Base-by-base conservation (phyloP, 2,888 invertebrate genomes). In the Phanerotoma sp. region DNA sequence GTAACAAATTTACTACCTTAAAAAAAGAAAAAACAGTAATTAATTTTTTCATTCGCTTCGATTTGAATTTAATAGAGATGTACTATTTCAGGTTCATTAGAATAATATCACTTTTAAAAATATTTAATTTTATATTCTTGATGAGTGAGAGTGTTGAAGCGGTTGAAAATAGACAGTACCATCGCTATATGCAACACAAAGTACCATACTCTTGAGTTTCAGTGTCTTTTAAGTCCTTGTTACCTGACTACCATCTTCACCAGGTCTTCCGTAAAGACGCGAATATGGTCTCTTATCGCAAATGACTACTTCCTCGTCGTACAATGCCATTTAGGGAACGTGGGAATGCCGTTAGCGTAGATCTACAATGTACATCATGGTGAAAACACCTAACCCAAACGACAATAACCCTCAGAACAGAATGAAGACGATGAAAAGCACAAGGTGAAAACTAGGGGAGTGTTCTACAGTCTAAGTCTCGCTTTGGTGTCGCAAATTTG, bases 281-380 rank as follows among this genome's bases (percentile, higher is more conserved):
- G 61, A 57, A 61, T 64, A 66, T 66, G 64, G 67, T 64, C 67
- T 67, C 73, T 74, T 74, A 74, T 74, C 74, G 72, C 74, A 74
- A 74, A 74, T 74, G 73, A 73, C 74, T 72, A 69, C 66, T 74
- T 73, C 70, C 74, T 68, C 60, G 64, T 65, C 69, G 71, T 63
- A 69, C 71, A 71, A 66, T 71, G 70, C 71, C 71, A 70, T 74
- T 74, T 72, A 68, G 67, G 65, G 65, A 65, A 45, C 30, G 25
- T 6, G 40, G 32, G 22, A 20, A 42, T 48, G 41, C 20, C 40
- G 30, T 40, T 49, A 38, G 40, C 38, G 20, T 16, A 30, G 38
- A 48, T 48, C 35, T 47, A 10, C 37, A 37, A 25, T 42, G 37
- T 48, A 54, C 32, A 62, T 62, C 62, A 56, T 57, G 56, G 65